Base-by-base conservation (phyloP, 2,113 vertebrate species). In the Puffinus mauretanicus region DNA sequence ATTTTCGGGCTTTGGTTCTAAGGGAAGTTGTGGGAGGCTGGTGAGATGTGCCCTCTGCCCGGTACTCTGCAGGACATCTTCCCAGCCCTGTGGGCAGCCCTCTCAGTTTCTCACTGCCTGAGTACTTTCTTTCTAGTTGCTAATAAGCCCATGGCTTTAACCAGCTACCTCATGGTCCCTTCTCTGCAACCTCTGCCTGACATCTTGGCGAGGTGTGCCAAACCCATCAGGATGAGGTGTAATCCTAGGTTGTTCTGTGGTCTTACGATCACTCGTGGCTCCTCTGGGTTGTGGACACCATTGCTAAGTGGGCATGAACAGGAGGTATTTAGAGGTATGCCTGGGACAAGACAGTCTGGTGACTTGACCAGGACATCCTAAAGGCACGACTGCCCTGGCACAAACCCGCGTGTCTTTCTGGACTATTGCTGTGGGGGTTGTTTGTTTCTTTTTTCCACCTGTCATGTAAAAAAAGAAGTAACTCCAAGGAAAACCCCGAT, bases 141-240 rank as follows among this genome's bases (percentile, higher is more conserved):
- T 66, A 55, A 11, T 57, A 36, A 42, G 4, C 27, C 51, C 13
- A 12, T 12, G 34, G 52, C 19, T 65, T 65, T 79, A 79, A 29
- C 8, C 21, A 60, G 11, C 24, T 26, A 3, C n/a, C 40, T 82
- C 21, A 15, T 11, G 15, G 13, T 13, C 21, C 40, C 8, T 76
- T 80, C 67, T 55, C 32, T 65, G 49, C n/a, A 60, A 8, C 38
- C 34, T 36, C 30, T n/a, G 26, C 55, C n/a, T 42, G 7, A 14
- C 10, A 3, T 22, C 7, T 27, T 60, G 34, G 49, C 1, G 1
- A 4, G 17, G 5, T 32, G 6, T 40, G 54, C 9, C 16, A 14
- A 54, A 44, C 14, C 8, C 16, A 17, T 5, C 14, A 24, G 46
- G 36, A 62, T 1, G 3, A 49, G 34, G 34, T 30, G 16, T 22